phyloP scores from a whole-genome alignment of 1,140 invertebrate species.

The Diuraphis noxia region DNA sequence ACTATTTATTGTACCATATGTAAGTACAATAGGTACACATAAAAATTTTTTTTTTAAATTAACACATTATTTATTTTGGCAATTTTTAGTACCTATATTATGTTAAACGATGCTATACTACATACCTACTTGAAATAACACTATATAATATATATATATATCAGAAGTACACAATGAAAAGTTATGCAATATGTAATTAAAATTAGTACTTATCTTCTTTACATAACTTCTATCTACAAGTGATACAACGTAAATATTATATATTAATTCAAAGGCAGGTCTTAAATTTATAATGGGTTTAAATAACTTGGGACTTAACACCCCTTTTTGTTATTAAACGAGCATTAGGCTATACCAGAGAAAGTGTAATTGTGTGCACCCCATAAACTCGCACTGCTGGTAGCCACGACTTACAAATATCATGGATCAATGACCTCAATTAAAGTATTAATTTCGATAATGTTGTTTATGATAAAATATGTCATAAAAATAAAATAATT shows the following conservation, averaged over 20 bases:
- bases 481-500: not conserved
- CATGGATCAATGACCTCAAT: not conserved
- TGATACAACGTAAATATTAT: not conserved
- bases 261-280: not conserved
- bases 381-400: not conserved
- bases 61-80: not conserved
- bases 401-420: not conserved
- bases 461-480: conserved; percentile 3
- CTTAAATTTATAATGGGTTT: not conserved
- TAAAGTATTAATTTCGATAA: not conserved
- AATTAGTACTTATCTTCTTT: not conserved
- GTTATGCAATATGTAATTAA: not conserved
- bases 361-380: not conserved
- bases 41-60: too few species aligned
- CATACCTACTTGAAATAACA: not conserved
- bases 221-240: not conserved
- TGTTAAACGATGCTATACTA: not conserved
- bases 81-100: not conserved
- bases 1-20: not conserved
- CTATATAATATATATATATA: too few species aligned
- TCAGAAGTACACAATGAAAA: not conserved
- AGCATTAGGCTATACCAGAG: not conserved
- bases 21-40: too few species aligned
- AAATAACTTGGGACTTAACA: not conserved
- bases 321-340: not conserved